Evolutionary conservation across 2,888 invertebrate genomes (phyloP), one percentile per base, ranked within the genome.

Genomic region (Agrilus cyanescens): DNA sequence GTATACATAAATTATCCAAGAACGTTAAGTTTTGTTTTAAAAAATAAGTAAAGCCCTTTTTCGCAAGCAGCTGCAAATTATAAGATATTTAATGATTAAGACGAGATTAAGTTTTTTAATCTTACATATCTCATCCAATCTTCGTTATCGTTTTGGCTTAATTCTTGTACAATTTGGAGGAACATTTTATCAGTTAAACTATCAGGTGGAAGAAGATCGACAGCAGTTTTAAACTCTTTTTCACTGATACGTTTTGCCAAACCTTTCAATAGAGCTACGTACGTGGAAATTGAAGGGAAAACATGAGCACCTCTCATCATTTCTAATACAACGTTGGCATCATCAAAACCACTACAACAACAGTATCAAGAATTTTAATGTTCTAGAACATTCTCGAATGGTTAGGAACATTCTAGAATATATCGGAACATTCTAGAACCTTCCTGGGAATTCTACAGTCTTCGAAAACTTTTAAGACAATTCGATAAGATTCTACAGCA

Each of bases 221-320:
- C 54, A 48, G 67, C 65, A 8, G 65, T 58, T 1, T 67, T 30
- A 37, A 73, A 49, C 1, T 53, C 49, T 1, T 57, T 52, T 2
- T 55, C 38, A 37, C 70, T 60, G 2, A 66, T 69, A 42, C 71
- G 71, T 54, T 64, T 71, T 4, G 72, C 70, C 29, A 73, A 65
- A 0, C 72, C 73, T 37, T 67, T 62, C 1, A 73, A 62, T 15
- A 73, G 59, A 5, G 71, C 66, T 0, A 69, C 68, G 45, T 72
- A 69, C 0, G 77, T 78, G 32, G 69, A 70, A 1, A 62, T 47
- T 5, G 70, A 68, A 1, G 61, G 57, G 0, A 63, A 53, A 1
- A 80, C 53, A 36, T 73, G 71, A 0, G 74, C 65, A 0, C 73
- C 70, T 34, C 65, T 67, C 78, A 81, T 79, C 59, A 72, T 74